These are phyloP conservation scores for Prionailurus viverrinus DNA, from an alignment of 2,113 vertebrate genomes.

Conservation along the genomic window DNA sequence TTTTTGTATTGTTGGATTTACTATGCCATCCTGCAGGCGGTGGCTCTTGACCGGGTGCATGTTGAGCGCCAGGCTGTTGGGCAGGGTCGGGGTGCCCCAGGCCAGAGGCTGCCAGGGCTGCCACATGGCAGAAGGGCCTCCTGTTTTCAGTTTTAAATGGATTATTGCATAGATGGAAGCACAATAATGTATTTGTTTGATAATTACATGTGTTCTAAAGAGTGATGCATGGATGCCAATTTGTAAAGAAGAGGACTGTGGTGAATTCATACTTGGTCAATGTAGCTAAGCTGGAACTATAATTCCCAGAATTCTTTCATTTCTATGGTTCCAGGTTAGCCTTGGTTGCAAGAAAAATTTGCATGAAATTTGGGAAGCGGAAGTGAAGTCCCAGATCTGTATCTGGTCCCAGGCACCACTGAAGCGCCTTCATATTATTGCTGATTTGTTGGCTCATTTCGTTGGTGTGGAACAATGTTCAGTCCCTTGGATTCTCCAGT, in stretches of 20 bases:
- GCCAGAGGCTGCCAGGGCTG: too few species aligned
- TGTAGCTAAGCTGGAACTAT: background rate
- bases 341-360: background rate
- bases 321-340: background rate
- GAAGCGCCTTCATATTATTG: fast-evolving
- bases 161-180: background rate
- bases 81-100: slow-evolving; percentile 87
- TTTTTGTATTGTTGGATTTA: slow-evolving; percentile 95
- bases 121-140: too few species aligned
- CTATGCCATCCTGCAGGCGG: slow-evolving; percentile 94
- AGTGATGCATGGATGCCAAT: background rate
- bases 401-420: background rate
- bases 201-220: background rate
- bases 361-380: background rate
- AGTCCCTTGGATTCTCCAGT: background rate
- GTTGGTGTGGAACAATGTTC: background rate
- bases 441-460: background rate
- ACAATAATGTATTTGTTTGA: background rate
- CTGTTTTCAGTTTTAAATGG: background rate
- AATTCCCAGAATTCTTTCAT: background rate
- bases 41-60: slow-evolving; percentile 99
- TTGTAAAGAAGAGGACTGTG: background rate
- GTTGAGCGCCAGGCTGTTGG: slow-evolving; percentile 96
- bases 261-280: background rate
- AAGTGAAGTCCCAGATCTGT: background rate